Evolutionary conservation across 2,888 invertebrate genomes (phyloP), one percentile per base, ranked within the genome.

Genomic region (Microplitis manilae): DNA sequence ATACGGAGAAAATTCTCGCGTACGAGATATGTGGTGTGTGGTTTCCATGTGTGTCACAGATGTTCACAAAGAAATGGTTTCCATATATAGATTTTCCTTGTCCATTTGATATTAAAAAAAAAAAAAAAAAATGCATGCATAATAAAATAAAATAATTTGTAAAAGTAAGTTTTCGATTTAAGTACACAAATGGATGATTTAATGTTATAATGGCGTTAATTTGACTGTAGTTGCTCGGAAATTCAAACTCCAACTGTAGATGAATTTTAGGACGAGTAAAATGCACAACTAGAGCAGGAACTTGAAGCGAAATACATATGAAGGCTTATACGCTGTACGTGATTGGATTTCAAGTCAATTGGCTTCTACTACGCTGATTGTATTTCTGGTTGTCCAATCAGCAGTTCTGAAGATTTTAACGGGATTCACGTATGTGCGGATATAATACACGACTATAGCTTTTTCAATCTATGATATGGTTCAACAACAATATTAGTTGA

Each of bases 301-400:
- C 61, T 62, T 69, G 64, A 67, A 71, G 73, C 39, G 73, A 61
- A 39, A 50, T 62, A 70, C 50, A 60, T 60, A 68, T 40, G 38
- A n/a, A 13, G 20, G 30, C 9, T 17, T 13, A 9, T 59, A 76
- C 13, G 38, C 20, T 62, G 71, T 67, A 72, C 76, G 68, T 76
- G 76, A 76, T 76, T 76, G 76, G 76, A 76, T 76, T 76, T 68
- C 68, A 72, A 71, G 40, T 7, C 61, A 72, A 76, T 76, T 76
- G 76, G 76, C 60, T 76, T 71, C 60, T 67, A n/a, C 20, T 9
- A 17, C 70, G 59, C 41, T 50, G 70, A 70, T 59, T 70, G 59
- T 60, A 30, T 60, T n/a, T 30, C 41, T 50, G 50, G n/a, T 59
- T 70, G 30, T 30, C 7, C 50, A 20, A 20, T 17, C 70, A 50